Conservation (phyloP, 1,140 invertebrate genomes). For the Brachionus plicatilis region DNA sequence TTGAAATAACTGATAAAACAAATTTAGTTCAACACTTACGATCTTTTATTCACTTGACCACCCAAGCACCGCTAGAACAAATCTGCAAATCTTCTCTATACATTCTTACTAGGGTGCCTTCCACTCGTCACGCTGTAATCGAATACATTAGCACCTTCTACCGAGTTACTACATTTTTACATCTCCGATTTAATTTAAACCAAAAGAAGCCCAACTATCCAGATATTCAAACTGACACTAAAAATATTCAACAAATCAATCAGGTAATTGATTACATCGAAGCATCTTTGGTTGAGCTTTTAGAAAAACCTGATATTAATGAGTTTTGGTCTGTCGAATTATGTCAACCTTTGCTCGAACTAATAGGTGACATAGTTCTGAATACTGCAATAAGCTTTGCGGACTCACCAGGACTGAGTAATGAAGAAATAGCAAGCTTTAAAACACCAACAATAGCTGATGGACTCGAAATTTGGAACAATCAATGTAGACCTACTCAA, state of each 20-base stretch:
- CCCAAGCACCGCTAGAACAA: not conserved
- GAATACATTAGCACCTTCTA: constrained; percentile 39
- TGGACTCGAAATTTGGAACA: constrained; percentile 37
- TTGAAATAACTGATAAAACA: not conserved
- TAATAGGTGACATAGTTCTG: constrained; percentile 6
- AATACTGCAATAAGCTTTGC: not conserved
- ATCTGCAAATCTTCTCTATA: constrained; percentile 14
- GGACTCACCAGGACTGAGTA: not conserved
- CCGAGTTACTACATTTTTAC: constrained; percentile 5
- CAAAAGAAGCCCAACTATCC: constrained; percentile 21
- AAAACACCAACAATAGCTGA: not conserved
- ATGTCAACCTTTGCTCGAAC: not conserved
- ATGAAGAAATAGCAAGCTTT: constrained; percentile 17
- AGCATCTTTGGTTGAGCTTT: not conserved
- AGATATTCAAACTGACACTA: constrained; percentile 3
- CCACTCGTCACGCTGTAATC: constrained; percentile 18
- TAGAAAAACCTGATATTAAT: not conserved
- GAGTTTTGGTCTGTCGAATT: constrained; percentile 27
- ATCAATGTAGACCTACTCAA: constrained; percentile 32
- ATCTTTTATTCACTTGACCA: constrained; percentile 29
- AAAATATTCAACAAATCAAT: constrained; percentile 37
- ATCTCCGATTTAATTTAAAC: constrained; percentile 32
- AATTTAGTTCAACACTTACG: not conserved
- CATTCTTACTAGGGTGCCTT: not conserved
- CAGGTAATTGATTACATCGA: constrained; percentile 33